Percentiles rank a stretch among this genome's conserved stretches.
phyloP scores from a whole-genome alignment of 2,113 vertebrate genomes.

The Centropus bengalensis region DNA sequence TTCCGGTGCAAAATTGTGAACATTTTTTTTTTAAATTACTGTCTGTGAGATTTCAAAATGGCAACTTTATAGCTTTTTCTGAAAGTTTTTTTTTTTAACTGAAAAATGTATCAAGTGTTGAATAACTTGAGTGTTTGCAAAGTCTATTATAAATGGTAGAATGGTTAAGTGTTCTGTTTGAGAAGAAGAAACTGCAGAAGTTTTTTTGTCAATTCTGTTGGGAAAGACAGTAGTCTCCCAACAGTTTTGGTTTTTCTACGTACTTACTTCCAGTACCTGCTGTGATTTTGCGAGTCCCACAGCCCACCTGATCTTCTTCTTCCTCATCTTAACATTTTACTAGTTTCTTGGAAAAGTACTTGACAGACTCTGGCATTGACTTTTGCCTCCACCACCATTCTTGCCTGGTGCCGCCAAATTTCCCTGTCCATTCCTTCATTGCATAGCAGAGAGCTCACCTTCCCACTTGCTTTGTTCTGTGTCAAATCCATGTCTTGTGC shows the following conservation, averaged over 20 bases:
- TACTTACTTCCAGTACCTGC: neutral
- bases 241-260: neutral
- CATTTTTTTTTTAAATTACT: neutral
- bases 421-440: neutral
- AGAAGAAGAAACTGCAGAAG: neutral
- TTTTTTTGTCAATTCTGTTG: neutral
- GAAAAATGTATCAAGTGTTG: neutral
- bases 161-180: neutral
- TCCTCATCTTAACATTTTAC: neutral
- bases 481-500: neutral
- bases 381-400: neutral
- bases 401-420: neutral
- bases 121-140: neutral
- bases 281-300: neutral
- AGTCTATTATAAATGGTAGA: neutral
- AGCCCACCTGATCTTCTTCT: neutral
- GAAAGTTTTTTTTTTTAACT: neutral
- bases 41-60: neutral
- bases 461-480: neutral
- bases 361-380: neutral
- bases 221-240: neutral
- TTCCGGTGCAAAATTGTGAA: neutral
- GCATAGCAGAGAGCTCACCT: neutral
- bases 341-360: neutral
- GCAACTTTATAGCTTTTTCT: neutral